Evolutionary conservation across 2,888 invertebrate genomes (phyloP), one percentile per base, ranked within the genome.

Genomic region (Agrotis exclamationis): DNA sequence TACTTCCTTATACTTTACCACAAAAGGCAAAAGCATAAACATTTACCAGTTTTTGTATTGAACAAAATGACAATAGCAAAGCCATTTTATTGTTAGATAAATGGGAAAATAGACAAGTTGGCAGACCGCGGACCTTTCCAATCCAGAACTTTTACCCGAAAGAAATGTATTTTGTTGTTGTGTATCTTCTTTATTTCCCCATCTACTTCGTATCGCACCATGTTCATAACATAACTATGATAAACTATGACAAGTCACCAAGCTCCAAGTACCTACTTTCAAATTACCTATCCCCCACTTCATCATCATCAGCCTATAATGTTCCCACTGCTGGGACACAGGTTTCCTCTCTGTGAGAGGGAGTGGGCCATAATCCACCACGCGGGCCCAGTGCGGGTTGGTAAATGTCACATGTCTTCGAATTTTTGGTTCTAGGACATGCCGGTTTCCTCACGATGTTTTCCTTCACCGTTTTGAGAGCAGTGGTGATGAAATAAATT

Each of bases 51-150:
- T 69, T 58, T 72, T 56, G 56, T 63, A 67, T 77, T 67, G 63
- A 59, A 76, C 24, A 53, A 77, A 78, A 67, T 78, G 76, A 76
- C 72, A 77, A 72, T 72, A 63, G 51, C 47, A 72, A 67, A 63
- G 50, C 63, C 62, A 50, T 77, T 71, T 77, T 72, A 66, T 71
- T 77, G 77, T 66, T 63, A 50, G 78, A 77, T 63, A 77, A 76
- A 76, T 77, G 59, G 51, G 50, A 60, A 76, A 70, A 67, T 67
- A 67, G 78, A 76, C 58, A 76, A 77, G 71, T 76, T 77, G 77
- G 66, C 76, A 72, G 72, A 65, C 65, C 72, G 54, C 54, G 63
- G 50, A 66, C 72, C 72, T 71, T 63, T 76, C 63, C 66, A 77
- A 76, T 72, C 72, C 76, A 77, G 78, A 72, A 72, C 39, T 76